phyloP scores from a whole-genome alignment of 2,888 invertebrate genomes.

The Hemaris fuciformis region DNA sequence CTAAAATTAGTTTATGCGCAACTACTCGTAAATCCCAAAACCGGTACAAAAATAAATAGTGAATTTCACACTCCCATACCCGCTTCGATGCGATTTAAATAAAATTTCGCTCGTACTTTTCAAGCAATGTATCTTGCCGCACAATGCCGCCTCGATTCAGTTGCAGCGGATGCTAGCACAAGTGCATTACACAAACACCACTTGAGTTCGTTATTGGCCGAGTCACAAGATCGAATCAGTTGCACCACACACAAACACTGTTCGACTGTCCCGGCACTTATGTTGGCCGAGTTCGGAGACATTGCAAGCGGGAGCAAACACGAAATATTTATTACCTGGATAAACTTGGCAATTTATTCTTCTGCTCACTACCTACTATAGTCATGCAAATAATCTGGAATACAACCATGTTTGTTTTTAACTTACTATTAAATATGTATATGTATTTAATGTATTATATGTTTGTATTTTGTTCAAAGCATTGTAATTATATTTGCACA shows the following conservation, averaged over 20 bases:
- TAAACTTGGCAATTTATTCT: neutral
- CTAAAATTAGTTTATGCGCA: too few relatives aligned
- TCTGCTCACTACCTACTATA: neutral
- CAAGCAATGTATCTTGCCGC: constrained; percentile 14
- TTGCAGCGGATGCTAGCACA: constrained; percentile 24
- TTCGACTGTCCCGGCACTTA: constrained; percentile 6
- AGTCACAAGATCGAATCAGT: constrained; percentile 41
- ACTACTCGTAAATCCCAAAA: neutral
- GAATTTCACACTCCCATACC: neutral
- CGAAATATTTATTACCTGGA: constrained; percentile 4
- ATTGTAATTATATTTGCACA: too few relatives aligned
- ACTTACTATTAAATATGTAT: neutral
- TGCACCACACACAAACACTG: constrained; percentile 25
- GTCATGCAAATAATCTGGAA: neutral
- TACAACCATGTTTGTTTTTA: neutral
- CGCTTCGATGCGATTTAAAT: constrained; percentile 10
- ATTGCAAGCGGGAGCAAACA: constrained; percentile 17
- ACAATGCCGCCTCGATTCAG: constrained; percentile 17
- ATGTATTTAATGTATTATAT: too few relatives aligned
- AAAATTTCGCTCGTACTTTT: constrained; percentile 4
- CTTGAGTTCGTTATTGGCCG: constrained; percentile 44
- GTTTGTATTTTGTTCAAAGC: too few relatives aligned
- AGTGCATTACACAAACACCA: constrained; percentile 51
- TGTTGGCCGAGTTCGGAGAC: constrained; percentile 15
- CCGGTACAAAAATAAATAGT: neutral